Evolutionary conservation across 2,113 vertebrate species (phyloP), one percentile per base, ranked within the genome.

Genomic region (Merops nubicus): DNA sequence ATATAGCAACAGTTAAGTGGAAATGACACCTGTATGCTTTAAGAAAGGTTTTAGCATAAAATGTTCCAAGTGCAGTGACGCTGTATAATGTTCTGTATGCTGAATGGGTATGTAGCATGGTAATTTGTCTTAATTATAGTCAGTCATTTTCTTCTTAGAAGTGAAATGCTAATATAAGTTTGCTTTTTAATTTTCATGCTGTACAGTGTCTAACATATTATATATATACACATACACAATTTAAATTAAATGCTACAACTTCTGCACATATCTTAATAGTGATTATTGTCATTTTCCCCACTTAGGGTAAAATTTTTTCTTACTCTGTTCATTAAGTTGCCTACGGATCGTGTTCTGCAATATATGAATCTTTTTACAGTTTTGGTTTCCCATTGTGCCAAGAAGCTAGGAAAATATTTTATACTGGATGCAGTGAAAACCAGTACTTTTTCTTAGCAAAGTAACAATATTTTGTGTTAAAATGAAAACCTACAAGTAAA

Each of bases 1-100:
- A 73, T 93, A 67, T 67, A 92, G 77, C 68, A 76, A 47, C 38
- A 21, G 9, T 75, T 54, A 85, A 77, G 53, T 95, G 80, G 73
- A 94, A 94, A 48, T 96, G 92, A 86, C 91, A 92, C 89, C 91
- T 88, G 54, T 94, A 89, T 96, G 78, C 85, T 74, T 85, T 77
- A 91, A 89, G 64, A 63, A 93, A 70, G 80, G 50, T 54, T 94
- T 95, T 68, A 22, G 60, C n/a, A 91, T 89, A 53, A 94, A 92
- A 62, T 89, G 90, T 96, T 96, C 83, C 79, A 72, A 76, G 81
- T 86, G 63, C 60, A 63, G 38, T 72, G 83, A 60, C 77, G 81
- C 9, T 91, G 47, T 92, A 23, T 77, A 75, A 68, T 72, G 73
- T 84, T 91, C 82, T 91, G 7, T 76, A 16, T 79, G n/a, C 81